Percentiles rank a stretch among this genome's conserved stretches.
phyloP scores from a whole-genome alignment of 1,140 invertebrate genomes.

The Diploscapter pachys region DNA sequence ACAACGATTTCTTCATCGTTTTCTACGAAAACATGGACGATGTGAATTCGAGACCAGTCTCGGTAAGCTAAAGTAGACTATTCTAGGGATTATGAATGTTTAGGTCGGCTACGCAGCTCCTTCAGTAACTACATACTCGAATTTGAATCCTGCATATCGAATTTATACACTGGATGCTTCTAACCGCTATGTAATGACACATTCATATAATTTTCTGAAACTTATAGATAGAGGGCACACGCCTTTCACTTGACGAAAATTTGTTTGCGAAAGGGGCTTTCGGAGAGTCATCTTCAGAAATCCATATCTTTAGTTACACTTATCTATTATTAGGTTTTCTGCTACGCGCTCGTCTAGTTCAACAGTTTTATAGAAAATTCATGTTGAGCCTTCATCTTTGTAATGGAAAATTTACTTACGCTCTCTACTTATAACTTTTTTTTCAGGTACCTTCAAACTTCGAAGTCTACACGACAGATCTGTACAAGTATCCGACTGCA shows the following conservation, averaged over 20 bases:
- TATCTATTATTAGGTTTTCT: no score
- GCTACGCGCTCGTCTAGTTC: not conserved
- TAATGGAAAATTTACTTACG: no score
- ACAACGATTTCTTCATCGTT: constrained; percentile 87
- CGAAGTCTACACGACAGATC: constrained; percentile 47
- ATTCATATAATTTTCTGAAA: constrained; percentile 21
- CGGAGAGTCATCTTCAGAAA: not conserved
- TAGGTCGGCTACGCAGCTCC: constrained; percentile 46
- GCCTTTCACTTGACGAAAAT: not conserved
- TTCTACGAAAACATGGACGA: constrained; percentile 59
- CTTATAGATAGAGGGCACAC: not conserved
- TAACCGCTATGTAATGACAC: not conserved
- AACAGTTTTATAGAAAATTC: not conserved
- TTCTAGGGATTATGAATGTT: not conserved
- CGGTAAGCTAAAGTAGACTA: no score
- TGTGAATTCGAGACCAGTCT: constrained; percentile 27
- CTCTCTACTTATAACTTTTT: not conserved
- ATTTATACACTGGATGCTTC: constrained; percentile 34
- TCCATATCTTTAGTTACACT: no score
- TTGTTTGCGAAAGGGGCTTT: not conserved
- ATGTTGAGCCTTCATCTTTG: no score
- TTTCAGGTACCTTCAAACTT: constrained; percentile 48
- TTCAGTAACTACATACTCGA: constrained; percentile 53
- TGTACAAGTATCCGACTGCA: constrained; percentile 6
- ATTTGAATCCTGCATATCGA: constrained; percentile 52